phyloP scores from a whole-genome alignment of 35 echinoderm and acorn worm genomes.

The Apostichopus parvimensis region DNA sequence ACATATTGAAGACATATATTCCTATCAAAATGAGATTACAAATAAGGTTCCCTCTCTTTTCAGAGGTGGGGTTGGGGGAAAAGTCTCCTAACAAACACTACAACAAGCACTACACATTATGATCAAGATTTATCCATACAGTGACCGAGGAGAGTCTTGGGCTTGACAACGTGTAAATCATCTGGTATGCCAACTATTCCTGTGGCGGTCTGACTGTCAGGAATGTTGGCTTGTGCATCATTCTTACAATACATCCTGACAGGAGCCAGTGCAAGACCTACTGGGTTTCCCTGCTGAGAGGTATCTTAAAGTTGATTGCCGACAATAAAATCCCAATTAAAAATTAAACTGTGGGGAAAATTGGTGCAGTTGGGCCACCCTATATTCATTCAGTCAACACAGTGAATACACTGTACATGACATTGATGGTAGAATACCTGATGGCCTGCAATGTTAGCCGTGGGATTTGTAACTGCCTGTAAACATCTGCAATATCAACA shows the following conservation, averaged over 20 bases:
- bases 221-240: slow-evolving; percentile 30
- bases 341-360: slow-evolving; percentile 45
- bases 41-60: too few relatives aligned
- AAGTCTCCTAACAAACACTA: too few relatives aligned
- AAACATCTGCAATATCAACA: not conserved
- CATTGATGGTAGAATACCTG: slow-evolving; percentile 18
- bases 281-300: slow-evolving; percentile 14
- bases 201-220: not conserved
- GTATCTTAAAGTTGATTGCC: slow-evolving; percentile 49
- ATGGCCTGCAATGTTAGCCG: not conserved
- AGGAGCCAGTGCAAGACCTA: slow-evolving; percentile 33
- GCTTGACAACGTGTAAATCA: not conserved
- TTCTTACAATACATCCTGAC: slow-evolving; percentile 6
- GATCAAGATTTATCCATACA: not conserved
- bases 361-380: not conserved
- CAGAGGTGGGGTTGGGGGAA: too few relatives aligned
- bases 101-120: too few relatives aligned
- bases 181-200: slow-evolving; percentile 33
- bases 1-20: too few relatives aligned
- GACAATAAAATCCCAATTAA: slow-evolving; percentile 53
- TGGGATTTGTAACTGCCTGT: not conserved
- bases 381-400: slow-evolving; percentile 7
- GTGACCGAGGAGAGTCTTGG: not conserved
- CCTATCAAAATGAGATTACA: too few relatives aligned
- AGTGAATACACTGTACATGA: slow-evolving; percentile 19